A percentile compares a stretch with the other conserved stretches of the same genome.
phyloP scores from a whole-genome alignment of 2,888 invertebrate species.

The Tupiocoris notatus region DNA sequence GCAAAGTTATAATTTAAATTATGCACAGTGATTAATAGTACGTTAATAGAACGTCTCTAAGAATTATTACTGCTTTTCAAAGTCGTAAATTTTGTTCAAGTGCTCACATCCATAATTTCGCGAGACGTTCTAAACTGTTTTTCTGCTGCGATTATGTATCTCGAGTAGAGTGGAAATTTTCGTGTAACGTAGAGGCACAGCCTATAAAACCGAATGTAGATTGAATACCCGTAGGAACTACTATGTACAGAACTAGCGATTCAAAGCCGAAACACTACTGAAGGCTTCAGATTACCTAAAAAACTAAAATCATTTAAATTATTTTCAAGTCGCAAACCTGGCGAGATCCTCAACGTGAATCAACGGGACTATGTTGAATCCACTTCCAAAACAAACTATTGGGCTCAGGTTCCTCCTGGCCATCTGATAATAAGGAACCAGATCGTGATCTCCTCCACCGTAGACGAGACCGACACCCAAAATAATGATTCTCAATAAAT shows the following conservation, averaged over 20 bases:
- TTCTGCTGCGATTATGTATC: conserved; percentile 38
- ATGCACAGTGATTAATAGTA: no score
- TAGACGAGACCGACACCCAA: conserved; percentile 33
- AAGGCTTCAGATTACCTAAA: background rate
- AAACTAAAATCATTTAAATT: background rate
- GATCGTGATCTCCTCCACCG: conserved; percentile 27
- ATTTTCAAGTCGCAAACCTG: background rate
- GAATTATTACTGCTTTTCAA: no score
- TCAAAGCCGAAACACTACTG: no score
- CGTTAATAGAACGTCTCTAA: no score
- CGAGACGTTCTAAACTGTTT: background rate
- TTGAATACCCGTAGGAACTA: no score
- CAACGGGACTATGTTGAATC: conserved; percentile 19
- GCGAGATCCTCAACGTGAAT: conserved; percentile 30
- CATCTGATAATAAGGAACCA: conserved; percentile 10
- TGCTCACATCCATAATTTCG: conserved; percentile 23
- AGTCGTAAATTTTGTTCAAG: no score
- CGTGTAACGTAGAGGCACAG: conserved; percentile 4
- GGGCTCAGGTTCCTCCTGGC: conserved; percentile 12
- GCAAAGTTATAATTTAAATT: no score
- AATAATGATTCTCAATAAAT: conserved; percentile 23
- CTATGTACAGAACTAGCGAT: no score
- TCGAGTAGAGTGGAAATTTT: conserved; percentile 10
- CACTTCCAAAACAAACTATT: conserved; percentile 9
- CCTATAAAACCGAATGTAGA: no score